Percentiles rank a stretch among this genome's conserved stretches.
Evolutionary conservation across 2,113 vertebrate species (phyloP).

Genomic region (Cyrtonyx montezumae): DNA sequence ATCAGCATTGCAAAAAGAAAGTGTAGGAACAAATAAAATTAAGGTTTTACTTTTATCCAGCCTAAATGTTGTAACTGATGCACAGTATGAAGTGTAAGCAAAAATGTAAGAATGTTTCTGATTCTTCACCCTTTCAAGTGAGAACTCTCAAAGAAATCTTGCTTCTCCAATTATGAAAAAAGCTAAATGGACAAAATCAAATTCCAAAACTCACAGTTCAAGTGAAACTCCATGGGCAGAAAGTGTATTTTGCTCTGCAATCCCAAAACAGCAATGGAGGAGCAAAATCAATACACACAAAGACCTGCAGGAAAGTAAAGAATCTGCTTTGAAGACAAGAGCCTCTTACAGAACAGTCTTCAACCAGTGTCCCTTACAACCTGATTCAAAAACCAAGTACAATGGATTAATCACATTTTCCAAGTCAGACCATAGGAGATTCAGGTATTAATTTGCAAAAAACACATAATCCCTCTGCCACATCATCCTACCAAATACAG

Average conservation of each 20-base stretch:
- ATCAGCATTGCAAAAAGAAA: slow-evolving; percentile 47
- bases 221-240: slow-evolving; percentile 3
- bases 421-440: slow-evolving; percentile 41
- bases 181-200: neutral
- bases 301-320: slow-evolving; percentile 44
- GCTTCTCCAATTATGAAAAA: neutral
- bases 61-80: slow-evolving; percentile 9
- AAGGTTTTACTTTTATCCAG: slow-evolving; percentile 34
- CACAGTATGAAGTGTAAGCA: slow-evolving; percentile 33
- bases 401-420: slow-evolving; percentile 44
- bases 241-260: slow-evolving; percentile 9
- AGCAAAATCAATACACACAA: slow-evolving; percentile 17
- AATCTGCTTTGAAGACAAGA: slow-evolving; percentile 41
- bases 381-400: slow-evolving; percentile 50
- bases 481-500: slow-evolving; percentile 30
- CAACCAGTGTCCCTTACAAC: slow-evolving; percentile 3
- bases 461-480: slow-evolving; percentile 53
- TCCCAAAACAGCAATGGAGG: slow-evolving; percentile 29
- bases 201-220: slow-evolving; percentile 42
- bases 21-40: slow-evolving; percentile 33
- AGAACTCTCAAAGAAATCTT: slow-evolving; percentile 40
- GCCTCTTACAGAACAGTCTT: neutral
- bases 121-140: slow-evolving; percentile 21
- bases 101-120: slow-evolving; percentile 41
- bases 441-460: slow-evolving; percentile 43